Base-by-base conservation (phyloP, 2,888 invertebrate genomes). In the Drosophila prostipennis region DNA sequence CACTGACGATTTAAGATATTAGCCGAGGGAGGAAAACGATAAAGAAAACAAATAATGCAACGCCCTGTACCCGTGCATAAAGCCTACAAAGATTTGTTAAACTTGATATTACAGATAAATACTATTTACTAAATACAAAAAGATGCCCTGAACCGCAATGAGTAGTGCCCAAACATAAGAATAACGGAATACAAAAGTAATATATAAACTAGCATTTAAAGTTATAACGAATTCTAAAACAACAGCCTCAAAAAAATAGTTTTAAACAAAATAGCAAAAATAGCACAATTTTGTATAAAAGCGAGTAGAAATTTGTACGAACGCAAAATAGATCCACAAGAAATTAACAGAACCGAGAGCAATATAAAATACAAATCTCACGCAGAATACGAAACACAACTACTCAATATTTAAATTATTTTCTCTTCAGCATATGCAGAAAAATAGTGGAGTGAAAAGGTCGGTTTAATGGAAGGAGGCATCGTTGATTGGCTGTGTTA, bases 21-120 rank as follows among this genome's bases (percentile, higher is more conserved):
- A 73, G 61, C 46, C 59, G 49, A 48, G 46, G 52, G 32, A 13
- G 6, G 16, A 59, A 51, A 61, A 48, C 10, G 34, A 43, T 65
- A 56, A 39, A 69, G 48, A 71, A 58, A 14, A 55, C 59, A 61
- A 67, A 49, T 72, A 74, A 83, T 85, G 86, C 86, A 82, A 82
- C 82, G 82, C 86, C 86, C 86, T 86, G 86, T 82, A 82, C 82
- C 86, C 82, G 86, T 82, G 83, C 86, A 86, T 86, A 79, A 74
- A 54, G 86, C 82, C 86, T 86, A 83, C 70, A 80, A 78, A 81
- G 49, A 78, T 79, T 84, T 80, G 80, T 83, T 78, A 71, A 78
- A 60, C 34, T 37, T 64, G 59, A 71, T 59, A 80, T 77, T 70
- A 55, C 26, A 74, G 58, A 55, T 67, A 34, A 81, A 83, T 71